phyloP scores from a whole-genome alignment of 2,113 vertebrate genomes.

The Melanostigma gelatinosum region DNA sequence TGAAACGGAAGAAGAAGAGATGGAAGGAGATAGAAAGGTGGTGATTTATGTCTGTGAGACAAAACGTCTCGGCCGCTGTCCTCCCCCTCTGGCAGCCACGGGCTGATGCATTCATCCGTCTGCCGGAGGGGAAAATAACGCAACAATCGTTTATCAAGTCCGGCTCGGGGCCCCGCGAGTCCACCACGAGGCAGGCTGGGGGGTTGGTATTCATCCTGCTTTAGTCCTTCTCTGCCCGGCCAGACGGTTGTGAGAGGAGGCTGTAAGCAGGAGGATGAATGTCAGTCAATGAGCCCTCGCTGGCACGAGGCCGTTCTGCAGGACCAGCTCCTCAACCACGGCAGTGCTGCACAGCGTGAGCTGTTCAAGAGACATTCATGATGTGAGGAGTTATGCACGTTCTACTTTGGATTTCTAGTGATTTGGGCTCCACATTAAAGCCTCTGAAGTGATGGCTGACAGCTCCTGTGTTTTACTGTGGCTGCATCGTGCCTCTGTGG shows the following conservation, averaged over 20 bases:
- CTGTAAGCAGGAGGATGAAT: conserved; percentile 72
- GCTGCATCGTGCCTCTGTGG: conserved; percentile 27
- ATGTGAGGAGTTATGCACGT: conserved; percentile 25
- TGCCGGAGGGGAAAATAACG: conserved; percentile 44
- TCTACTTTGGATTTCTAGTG: conserved; percentile 40
- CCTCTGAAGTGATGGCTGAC: conserved; percentile 44
- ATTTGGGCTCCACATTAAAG: conserved; percentile 63
- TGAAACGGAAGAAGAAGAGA: conserved; percentile 16
- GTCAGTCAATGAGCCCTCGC: conserved; percentile 50
- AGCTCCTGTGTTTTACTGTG: conserved; percentile 52
- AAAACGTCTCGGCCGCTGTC: conserved; percentile 51
- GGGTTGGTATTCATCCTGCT: conserved; percentile 70
- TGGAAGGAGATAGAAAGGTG: conserved; percentile 71
- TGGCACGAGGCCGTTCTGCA: conserved; percentile 27
- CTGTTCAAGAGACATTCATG: conserved; percentile 33
- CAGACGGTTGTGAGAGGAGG: conserved; percentile 58
- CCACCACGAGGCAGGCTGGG: conserved; percentile 26
- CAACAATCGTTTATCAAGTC: conserved; percentile 70
- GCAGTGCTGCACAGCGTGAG: not conserved
- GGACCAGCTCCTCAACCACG: conserved; percentile 44
- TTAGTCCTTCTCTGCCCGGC: conserved; percentile 45
- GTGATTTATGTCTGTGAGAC: conserved; percentile 83
- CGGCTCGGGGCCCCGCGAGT: conserved; percentile 36
- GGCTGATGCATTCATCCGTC: conserved; percentile 72
- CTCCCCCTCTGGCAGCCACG: conserved; percentile 59